Evolutionary conservation across 2,888 invertebrate species (phyloP).

Genomic region (Hetaerina titia): DNA sequence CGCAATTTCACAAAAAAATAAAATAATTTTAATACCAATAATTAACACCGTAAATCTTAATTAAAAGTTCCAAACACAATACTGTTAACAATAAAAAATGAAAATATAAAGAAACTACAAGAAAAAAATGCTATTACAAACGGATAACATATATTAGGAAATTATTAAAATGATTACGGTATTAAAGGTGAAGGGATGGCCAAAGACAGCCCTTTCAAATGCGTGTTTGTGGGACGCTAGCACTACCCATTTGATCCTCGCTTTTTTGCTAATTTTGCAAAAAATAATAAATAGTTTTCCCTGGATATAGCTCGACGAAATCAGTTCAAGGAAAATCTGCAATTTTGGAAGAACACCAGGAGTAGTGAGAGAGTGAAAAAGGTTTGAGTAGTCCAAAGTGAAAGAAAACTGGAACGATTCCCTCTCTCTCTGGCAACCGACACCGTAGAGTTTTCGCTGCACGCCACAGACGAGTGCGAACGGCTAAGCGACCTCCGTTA

Average conservation of each 20-base stretch:
- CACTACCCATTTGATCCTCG: neutral
- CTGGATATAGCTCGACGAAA: neutral
- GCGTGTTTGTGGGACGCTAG: neutral
- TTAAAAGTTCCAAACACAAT: too few species aligned
- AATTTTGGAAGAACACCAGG: neutral
- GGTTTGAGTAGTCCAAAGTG: neutral
- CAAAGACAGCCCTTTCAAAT: neutral
- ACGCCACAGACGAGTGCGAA: neutral
- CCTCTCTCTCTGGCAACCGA: neutral
- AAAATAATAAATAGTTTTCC: neutral
- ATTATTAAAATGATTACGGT: too few species aligned
- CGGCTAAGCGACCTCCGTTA: neutral
- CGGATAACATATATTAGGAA: too few species aligned
- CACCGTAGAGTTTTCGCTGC: neutral
- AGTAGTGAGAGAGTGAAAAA: neutral
- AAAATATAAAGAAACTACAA: too few species aligned
- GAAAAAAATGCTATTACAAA: too few species aligned
- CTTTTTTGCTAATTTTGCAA: neutral
- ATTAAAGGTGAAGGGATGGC: too few species aligned
- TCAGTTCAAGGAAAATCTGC: slow-evolving; percentile 10
- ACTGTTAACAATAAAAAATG: too few species aligned
- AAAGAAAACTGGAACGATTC: neutral
- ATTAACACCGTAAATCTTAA: too few species aligned
- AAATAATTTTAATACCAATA: too few species aligned
- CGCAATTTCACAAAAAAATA: too few species aligned